A percentile compares a stretch with the other conserved stretches of the same genome.
Evolutionary conservation across 1,140 invertebrate species (phyloP).

Genomic region (Atta texana): DNA sequence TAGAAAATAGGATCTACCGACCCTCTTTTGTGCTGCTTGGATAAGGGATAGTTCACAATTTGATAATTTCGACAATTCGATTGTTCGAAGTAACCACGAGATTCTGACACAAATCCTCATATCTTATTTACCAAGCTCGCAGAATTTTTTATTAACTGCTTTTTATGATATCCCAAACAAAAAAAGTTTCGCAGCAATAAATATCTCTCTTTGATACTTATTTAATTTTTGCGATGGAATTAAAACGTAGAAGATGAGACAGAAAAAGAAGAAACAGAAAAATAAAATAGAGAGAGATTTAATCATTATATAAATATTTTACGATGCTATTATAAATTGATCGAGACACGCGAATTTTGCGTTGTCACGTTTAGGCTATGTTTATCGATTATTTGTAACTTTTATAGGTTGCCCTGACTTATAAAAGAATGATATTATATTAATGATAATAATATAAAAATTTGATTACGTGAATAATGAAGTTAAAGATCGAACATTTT

Average conservation of each 20-base stretch:
- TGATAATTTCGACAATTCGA: slow-evolving; percentile 32
- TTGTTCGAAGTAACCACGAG: not conserved
- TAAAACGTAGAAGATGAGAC: not conserved
- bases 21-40: slow-evolving; percentile 26
- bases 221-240: not conserved
- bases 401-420: not conserved
- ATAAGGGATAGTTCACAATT: not conserved
- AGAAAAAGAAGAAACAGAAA: not conserved
- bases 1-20: slow-evolving; percentile 60
- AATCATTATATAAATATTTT: slow-evolving; percentile 44
- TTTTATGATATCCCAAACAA: not conserved
- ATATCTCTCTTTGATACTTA: slow-evolving; percentile 8
- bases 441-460: not conserved
- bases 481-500: not conserved
- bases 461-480: not conserved
- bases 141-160: not conserved
- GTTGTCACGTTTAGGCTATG: slow-evolving; percentile 13
- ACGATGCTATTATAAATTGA: slow-evolving; percentile 37
- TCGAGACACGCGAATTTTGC: slow-evolving; percentile 23
- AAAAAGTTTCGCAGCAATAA: not conserved
- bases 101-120: not conserved
- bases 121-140: slow-evolving; percentile 9
- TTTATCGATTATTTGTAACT: slow-evolving; percentile 32
- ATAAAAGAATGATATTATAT: not conserved
- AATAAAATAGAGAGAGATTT: slow-evolving; percentile 8